Percentiles rank a stretch among this genome's conserved stretches.
These are phyloP conservation scores for Syritta pipiens DNA, from an alignment of 2,888 invertebrate species.

Conservation along the genomic window DNA sequence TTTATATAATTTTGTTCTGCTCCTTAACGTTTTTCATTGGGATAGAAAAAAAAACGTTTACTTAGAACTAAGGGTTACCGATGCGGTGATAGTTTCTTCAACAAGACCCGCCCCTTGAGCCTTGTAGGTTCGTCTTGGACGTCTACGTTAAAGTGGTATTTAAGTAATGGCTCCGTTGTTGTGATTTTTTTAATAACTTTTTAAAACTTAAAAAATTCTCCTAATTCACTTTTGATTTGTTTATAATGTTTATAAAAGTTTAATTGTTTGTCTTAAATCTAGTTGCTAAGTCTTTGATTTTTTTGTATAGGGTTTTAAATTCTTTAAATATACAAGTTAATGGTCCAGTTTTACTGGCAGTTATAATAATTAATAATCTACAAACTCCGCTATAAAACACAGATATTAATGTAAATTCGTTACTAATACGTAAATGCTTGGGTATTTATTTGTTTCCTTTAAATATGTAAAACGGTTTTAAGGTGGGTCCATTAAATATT, in stretches of 20 bases:
- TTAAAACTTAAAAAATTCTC: constrained; percentile 61
- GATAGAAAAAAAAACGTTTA: constrained; percentile 30
- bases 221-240: constrained; percentile 6
- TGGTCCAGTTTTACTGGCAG: constrained; percentile 49
- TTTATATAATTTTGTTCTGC: constrained; percentile 23
- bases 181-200: constrained; percentile 74
- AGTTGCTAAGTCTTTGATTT: constrained; percentile 28
- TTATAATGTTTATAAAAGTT: neutral
- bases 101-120: constrained; percentile 72
- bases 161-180: constrained; percentile 79
- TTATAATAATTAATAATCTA: constrained; percentile 21
- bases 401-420: constrained; percentile 52
- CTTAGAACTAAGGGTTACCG: constrained; percentile 74
- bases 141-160: constrained; percentile 74
- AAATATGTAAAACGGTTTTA: constrained; percentile 19
- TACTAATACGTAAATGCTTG: constrained; percentile 44
- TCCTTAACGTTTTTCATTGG: too few relatives aligned
- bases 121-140: constrained; percentile 75
- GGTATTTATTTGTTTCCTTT: constrained; percentile 6
- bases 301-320: neutral
- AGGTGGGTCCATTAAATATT: constrained; percentile 49
- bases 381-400: neutral
- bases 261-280: constrained; percentile 3
- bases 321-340: constrained; percentile 19
- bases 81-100: constrained; percentile 78